Base-by-base conservation (phyloP, 2,113 vertebrate species). In the Microtus richardsoni region DNA sequence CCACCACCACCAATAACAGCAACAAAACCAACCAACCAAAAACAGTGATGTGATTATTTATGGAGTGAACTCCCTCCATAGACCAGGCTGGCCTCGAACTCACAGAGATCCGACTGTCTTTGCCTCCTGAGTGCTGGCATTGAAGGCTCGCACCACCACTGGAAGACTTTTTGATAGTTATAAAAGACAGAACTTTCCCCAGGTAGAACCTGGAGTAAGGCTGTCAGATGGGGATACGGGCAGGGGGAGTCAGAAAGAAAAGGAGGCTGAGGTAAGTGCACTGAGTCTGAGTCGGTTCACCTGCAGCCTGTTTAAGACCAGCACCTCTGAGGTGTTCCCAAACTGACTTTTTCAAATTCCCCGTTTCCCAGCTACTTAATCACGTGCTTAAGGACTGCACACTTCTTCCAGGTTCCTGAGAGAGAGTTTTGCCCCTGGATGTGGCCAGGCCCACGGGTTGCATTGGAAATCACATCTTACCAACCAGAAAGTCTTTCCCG, bases 241-340 rank as follows among this genome's bases (percentile, higher is more conserved):
- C 0, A 5, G 4, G 17, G 3, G 3, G n/a, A 52, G 1, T 58
- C 24, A 21, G 86, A 68, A 39, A 60, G 36, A 54, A 1, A 17
- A 33, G 62, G 28, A 93, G 75, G 36, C 41, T 14, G 12, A 11
- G 19, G 6, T 21, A 28, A 28, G 9, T 22, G 21, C 39, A 13
- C 5, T 0, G 9, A 30, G 30, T 3, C 5, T 26, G 62, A 49
- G 71, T 36, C 7, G 3, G 13, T 36, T n/a, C 10, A 0, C 22
- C 52, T 44, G 71, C n/a, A 30, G 17, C 52, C 60, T 71, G 5
- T 33, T 83, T 16, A 60, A 90, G 26, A 62, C 7, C 39, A 39
- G 5, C 10, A 66, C 24, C 75, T 78, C 62, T 17, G 11, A 0
- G 30, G 39, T 39, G 12, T 28, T 8, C 80, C 13, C 12, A 8